Evolutionary conservation across 2,113 vertebrate species (phyloP), one percentile per base, ranked within the genome.

Genomic region (Manacus vitellinus): DNA sequence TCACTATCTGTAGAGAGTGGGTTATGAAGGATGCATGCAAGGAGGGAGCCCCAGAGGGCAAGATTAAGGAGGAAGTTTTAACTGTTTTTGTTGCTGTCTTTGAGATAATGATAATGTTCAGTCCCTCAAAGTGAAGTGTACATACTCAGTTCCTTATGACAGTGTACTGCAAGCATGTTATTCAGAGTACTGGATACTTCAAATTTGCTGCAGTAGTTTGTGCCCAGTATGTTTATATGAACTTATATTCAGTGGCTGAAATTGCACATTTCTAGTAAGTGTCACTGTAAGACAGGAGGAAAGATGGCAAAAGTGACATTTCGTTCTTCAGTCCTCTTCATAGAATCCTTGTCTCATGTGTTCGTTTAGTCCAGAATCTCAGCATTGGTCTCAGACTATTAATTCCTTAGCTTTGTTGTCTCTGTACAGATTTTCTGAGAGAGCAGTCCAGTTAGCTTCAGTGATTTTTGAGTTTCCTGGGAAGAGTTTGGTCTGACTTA

Each of bases 261-360:
- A 43, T 25, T 15, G 27, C 58, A 13, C 10, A 9, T 67, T 0
- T 5, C 43, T 54, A 41, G 10, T 21, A 44, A 35, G 19, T 1
- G 0, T 75, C 61, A 15, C 22, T 49, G 46, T 0, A 2, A 46
- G 25, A n/a, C 8, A 71, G 54, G 27, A 54, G 15, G 33, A n/a
- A 83, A 44, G 39, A 67, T 55, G 49, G 25, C 44, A 61, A 56
- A 83, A 84, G 27, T 39, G 14, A 2, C 16, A 27, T 80, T 70
- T 65, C 4, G 1, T n/a, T 35, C 19, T 91, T 77, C 24, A 43
- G 15, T 71, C 10, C 5, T 3, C 21, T 41, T 67, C 24, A 11
- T 0, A 30, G 71, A 43, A 88, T 81, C 27, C 51, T 47, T 71
- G 28, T 47, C 35, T 44, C 17, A 14, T 49, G 28, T 21, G 23